phyloP scores from a whole-genome alignment of 2,888 invertebrate species.

The Yponomeuta cagnagella region DNA sequence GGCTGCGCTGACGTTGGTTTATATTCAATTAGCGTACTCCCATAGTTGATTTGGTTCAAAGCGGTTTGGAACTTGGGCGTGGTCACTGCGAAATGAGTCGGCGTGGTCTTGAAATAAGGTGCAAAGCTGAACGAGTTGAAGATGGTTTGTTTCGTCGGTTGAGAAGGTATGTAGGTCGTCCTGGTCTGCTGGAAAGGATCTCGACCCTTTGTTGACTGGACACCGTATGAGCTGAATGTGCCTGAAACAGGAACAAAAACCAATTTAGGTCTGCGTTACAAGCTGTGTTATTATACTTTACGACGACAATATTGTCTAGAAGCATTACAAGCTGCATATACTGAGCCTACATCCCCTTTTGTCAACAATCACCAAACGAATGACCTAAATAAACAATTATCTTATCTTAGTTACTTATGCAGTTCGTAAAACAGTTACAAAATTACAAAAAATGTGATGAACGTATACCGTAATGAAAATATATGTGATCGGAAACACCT shows the following conservation, averaged over 20 bases:
- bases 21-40: constrained; percentile 51
- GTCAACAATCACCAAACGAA: no score
- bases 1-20: constrained; percentile 48
- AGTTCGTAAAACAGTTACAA: no score
- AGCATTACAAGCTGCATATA: no score
- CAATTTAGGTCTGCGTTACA: background rate
- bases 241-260: constrained; percentile 44
- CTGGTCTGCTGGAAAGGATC: constrained; percentile 62
- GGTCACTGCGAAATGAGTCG: constrained; percentile 40
- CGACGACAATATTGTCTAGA: no score
- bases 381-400: no score
- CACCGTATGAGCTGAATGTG: constrained; percentile 76
- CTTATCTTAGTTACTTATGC: no score
- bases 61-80: constrained; percentile 54
- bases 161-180: constrained; percentile 57
- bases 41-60: constrained; percentile 52
- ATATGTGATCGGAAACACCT: no score
- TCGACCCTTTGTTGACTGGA: constrained; percentile 71
- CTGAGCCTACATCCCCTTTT: no score
- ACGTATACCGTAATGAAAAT: no score
- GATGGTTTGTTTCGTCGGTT: constrained; percentile 57
- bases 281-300: no score
- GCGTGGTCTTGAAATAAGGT: constrained; percentile 54
- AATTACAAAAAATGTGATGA: no score
- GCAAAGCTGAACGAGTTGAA: constrained; percentile 59